These are phyloP conservation scores for Adoxophyes honmai DNA, from an alignment of 1,140 invertebrate genomes.

Conservation along the genomic window DNA sequence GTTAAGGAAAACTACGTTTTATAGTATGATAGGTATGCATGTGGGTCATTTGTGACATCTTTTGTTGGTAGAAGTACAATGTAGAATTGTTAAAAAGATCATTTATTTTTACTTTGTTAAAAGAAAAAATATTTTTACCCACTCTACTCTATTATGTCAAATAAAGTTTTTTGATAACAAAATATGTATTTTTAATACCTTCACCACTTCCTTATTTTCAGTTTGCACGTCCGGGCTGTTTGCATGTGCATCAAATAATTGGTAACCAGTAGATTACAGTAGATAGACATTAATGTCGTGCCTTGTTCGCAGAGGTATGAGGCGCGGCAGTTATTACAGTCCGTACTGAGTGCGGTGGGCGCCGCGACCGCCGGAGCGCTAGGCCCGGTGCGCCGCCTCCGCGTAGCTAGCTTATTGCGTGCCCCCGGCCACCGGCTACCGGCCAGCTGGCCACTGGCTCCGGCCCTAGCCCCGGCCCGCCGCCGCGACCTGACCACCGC, in stretches of 20 bases:
- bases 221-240: conserved; percentile 13
- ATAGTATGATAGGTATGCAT: conserved; percentile 8
- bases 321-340: conserved; percentile 57
- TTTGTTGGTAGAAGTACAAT: conserved; percentile 15
- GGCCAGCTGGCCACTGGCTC: background rate
- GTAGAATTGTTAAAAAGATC: background rate
- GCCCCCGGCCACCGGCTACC: background rate
- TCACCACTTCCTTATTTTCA: conserved; percentile 16
- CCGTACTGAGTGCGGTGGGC: conserved; percentile 69
- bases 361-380: conserved; percentile 24
- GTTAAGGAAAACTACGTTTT: background rate
- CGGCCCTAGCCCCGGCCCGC: too few species aligned
- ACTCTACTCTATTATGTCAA: conserved; percentile 23
- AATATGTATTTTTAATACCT: conserved; percentile 37
- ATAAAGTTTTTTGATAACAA: conserved; percentile 38
- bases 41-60: conserved; percentile 15
- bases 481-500: too few species aligned
- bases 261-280: too few species aligned
- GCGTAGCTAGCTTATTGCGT: background rate
- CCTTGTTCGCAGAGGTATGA: conserved; percentile 63
- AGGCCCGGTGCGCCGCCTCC: background rate
- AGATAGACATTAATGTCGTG: conserved; percentile 36
- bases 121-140: conserved; percentile 31
- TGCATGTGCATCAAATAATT: background rate
- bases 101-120: conserved; percentile 19